Evolutionary conservation across 2,888 invertebrate species (phyloP), one percentile per base, ranked within the genome.

Genomic region (Argyra leucocephala): DNA sequence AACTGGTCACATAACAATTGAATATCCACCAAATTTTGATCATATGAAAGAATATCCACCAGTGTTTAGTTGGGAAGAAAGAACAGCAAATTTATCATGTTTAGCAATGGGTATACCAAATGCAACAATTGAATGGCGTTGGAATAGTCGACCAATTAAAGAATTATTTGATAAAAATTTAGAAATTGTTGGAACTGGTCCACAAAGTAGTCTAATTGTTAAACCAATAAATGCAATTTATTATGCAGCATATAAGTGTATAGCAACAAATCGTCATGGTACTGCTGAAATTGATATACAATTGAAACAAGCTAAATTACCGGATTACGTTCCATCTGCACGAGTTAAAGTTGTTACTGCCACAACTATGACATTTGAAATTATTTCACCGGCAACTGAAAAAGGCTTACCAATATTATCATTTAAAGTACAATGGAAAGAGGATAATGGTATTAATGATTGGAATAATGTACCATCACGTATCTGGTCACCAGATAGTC

Each of bases 21-120:
- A 93, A 74, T 94, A 90, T 74, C 85, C 85, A 6, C 93, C 94
- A 0, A 86, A 89, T 3, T 93, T 94, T 74, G 87, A 86, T 60
- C 84, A 86, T 58, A 85, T 85, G 76, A 83, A 83, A 79, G 84
- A 87, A 48, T 82, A 85, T 57, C 86, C 88, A 4, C 90, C 91
- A 0, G 85, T 88, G 0, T 93, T 90, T 86, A 89, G 89, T 37
- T 95, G 94, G 94, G 87, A 89, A 63, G 83, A 86, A 58, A 85
- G 85, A 71, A 87, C 88, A 1, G 91, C 89, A 2, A 95, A 95
- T 77, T 82, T 95, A 7, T 91, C 90, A 67, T 95, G 95, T 75
- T 82, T 91, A 61, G 93, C 93, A n/a, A 90, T 92, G 78, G 85
- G 87, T 75, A 84, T 95, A 73, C 95, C 95, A 3, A 95, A 95